A percentile compares a stretch with the other conserved stretches of the same genome.
Conservation (phyloP, 2,888 invertebrate genomes). For the Dicyrtoma fusca region DNA sequence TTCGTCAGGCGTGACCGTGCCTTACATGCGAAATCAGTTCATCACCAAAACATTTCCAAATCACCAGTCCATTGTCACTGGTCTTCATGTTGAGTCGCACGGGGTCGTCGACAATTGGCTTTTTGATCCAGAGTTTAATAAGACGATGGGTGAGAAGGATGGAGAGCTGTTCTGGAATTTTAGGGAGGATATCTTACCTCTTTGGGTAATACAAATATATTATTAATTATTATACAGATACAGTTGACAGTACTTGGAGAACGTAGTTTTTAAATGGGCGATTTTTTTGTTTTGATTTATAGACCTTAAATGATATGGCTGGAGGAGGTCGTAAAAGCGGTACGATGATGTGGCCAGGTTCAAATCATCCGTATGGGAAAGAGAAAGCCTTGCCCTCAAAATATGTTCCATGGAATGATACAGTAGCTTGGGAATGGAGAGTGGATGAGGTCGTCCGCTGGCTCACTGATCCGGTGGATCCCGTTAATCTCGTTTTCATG, state of each 20-base stretch:
- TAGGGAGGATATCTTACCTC: slow-evolving; percentile 43
- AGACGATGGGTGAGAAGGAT: slow-evolving; percentile 34
- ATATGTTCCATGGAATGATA: slow-evolving; percentile 55
- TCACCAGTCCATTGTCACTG: slow-evolving; percentile 73
- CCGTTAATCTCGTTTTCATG: slow-evolving; percentile 71
- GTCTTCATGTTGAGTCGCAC: slow-evolving; percentile 70
- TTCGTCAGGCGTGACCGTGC: slow-evolving; percentile 64
- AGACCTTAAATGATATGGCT: slow-evolving; percentile 66
- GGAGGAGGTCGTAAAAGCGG: slow-evolving; percentile 66
- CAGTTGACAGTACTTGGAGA: background rate
- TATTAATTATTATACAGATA: background rate
- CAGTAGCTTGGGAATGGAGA: slow-evolving; percentile 59
- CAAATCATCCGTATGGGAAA: slow-evolving; percentile 62
- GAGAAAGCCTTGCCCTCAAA: slow-evolving; percentile 63
- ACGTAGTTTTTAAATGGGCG: background rate
- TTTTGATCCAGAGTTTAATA: slow-evolving; percentile 63
- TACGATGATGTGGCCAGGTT: slow-evolving; percentile 74
- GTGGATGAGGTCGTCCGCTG: slow-evolving; percentile 67
- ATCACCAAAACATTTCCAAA: slow-evolving; percentile 72
- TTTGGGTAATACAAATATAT: slow-evolving; percentile 51
- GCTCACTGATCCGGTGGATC: slow-evolving; percentile 65
- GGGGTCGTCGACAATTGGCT: slow-evolving; percentile 70
- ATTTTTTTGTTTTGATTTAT: slow-evolving; percentile 55
- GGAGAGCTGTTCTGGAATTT: slow-evolving; percentile 49
- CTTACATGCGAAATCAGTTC: slow-evolving; percentile 68